phyloP scores from a whole-genome alignment of 2,797 vertebrate genomes.

The Phataginus tricuspis region DNA sequence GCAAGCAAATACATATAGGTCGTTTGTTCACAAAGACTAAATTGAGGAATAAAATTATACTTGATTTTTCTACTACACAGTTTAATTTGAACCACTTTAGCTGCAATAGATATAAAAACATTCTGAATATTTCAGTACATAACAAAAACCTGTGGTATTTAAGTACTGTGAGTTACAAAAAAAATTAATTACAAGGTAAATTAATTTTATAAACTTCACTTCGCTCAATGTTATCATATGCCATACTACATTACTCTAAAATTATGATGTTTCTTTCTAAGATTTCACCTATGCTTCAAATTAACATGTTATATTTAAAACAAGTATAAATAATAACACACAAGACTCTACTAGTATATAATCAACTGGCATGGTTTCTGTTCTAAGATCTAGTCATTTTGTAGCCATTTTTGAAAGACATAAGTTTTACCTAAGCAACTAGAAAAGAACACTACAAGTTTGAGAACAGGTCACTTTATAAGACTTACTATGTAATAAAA shows the following conservation, averaged over 20 bases:
- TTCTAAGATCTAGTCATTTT: constrained; percentile 15
- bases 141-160: background rate
- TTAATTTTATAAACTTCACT: background rate
- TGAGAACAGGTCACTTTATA: background rate
- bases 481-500: constrained; percentile 12
- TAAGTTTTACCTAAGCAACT: constrained; percentile 32
- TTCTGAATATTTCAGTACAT: background rate
- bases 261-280: constrained; percentile 18
- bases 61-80: background rate
- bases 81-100: constrained; percentile 18
- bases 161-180: background rate
- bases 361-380: background rate
- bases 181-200: background rate
- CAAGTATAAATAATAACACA: constrained; percentile 39
- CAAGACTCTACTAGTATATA: background rate
- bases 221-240: background rate
- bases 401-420: constrained; percentile 13
- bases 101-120: background rate
- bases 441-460: constrained; percentile 19
- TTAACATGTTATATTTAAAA: constrained; percentile 14
- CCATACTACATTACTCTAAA: background rate
- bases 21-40: background rate
- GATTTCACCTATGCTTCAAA: constrained; percentile 53
- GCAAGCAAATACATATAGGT: background rate
- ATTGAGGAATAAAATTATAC: background rate